These are phyloP conservation scores for Ephialtes manifestator DNA, from an alignment of 2,888 invertebrate species.

Conservation along the genomic window DNA sequence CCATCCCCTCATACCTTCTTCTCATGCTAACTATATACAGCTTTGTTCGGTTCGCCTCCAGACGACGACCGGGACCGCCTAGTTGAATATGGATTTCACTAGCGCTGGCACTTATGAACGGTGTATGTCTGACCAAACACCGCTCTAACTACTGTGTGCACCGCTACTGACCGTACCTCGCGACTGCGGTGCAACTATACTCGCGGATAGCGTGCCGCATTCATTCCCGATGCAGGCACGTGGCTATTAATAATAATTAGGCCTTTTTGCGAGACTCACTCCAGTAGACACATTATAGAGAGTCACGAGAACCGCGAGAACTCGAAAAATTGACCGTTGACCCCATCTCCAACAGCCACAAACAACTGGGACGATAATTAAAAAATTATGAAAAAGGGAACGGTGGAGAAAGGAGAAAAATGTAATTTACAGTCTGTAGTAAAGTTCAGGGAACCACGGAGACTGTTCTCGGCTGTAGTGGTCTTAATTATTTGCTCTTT, in stretches of 20 bases:
- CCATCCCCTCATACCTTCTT: not conserved
- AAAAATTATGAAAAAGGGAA: not conserved
- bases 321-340: slow-evolving; percentile 40
- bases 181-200: slow-evolving; percentile 8
- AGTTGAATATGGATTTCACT: slow-evolving; percentile 65
- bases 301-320: slow-evolving; percentile 56
- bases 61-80: slow-evolving; percentile 45
- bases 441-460: not conserved
- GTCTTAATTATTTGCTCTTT: not conserved
- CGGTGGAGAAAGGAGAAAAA: not conserved
- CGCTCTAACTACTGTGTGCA: slow-evolving; percentile 56
- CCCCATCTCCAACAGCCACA: slow-evolving; percentile 12
- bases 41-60: not conserved
- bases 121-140: slow-evolving; percentile 54
- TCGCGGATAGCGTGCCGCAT: slow-evolving; percentile 59
- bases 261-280: slow-evolving; percentile 51
- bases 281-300: slow-evolving; percentile 60
- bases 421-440: not conserved
- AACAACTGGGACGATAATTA: slow-evolving; percentile 2
- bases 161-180: slow-evolving; percentile 19
- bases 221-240: slow-evolving; percentile 59
- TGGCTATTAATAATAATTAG: slow-evolving; percentile 68
- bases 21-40: not conserved
- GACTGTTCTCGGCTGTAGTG: not conserved
- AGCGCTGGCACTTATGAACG: slow-evolving; percentile 26